Conservation (phyloP, 2,888 invertebrate genomes). For the Leucozona laternaria region DNA sequence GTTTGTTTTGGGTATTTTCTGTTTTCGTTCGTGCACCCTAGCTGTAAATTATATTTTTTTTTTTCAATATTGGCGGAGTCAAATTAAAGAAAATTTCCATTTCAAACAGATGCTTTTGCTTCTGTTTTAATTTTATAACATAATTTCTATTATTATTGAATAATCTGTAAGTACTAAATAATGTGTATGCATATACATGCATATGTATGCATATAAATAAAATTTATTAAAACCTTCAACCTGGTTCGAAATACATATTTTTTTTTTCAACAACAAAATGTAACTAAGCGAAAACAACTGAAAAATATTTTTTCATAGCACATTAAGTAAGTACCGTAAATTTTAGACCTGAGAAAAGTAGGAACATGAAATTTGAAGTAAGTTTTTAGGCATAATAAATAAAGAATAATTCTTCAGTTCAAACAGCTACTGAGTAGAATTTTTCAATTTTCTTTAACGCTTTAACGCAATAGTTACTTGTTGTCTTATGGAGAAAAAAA, state of each 20-base stretch:
- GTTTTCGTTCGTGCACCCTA: no score
- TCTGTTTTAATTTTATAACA: no score
- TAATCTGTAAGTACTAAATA: no score
- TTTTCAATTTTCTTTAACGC: slow-evolving; percentile 1
- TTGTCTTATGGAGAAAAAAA: slow-evolving; percentile 6
- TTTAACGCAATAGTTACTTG: slow-evolving; percentile 4
- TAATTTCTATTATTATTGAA: no score
- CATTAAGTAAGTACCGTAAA: slow-evolving; percentile 7
- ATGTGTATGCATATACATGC: no score
- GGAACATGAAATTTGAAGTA: neutral
- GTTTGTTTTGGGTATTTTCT: no score
- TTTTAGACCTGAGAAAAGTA: neutral
- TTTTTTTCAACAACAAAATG: neutral
- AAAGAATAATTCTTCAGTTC: neutral
- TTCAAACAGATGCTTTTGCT: no score
- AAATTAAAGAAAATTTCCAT: no score
- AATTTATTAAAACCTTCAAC: slow-evolving; percentile 2
- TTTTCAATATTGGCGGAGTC: no score
- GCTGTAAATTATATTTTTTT: no score
- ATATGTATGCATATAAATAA: no score
- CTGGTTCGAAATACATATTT: neutral
- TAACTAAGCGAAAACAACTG: neutral
- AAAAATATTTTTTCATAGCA: neutral
- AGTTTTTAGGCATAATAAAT: slow-evolving; percentile 12
- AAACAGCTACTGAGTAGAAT: neutral